Percentiles rank a stretch among this genome's conserved stretches.
Evolutionary conservation across 2,888 invertebrate species (phyloP).

Genomic region (Lasius fuliginosus): DNA sequence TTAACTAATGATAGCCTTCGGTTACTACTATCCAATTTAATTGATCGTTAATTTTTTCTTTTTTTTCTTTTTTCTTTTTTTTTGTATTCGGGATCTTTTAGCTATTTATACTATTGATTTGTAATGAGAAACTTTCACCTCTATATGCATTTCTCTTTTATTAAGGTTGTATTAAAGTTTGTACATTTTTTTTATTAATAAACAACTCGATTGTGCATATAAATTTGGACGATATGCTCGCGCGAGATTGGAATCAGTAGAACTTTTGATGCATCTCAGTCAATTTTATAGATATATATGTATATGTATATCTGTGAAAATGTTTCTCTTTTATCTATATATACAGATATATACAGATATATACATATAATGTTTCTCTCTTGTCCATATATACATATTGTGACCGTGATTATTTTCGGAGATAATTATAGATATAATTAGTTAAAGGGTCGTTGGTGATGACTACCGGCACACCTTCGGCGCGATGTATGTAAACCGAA

Average conservation of each 20-base stretch:
- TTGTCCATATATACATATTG: no score
- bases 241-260: constrained; percentile 51
- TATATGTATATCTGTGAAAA: no score
- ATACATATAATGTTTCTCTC: no score
- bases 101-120: neutral
- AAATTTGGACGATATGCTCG: constrained; percentile 52
- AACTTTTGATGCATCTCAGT: constrained; percentile 34
- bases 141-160: neutral
- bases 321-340: no score
- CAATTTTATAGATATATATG: neutral
- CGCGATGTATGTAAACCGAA: no score
- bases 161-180: no score
- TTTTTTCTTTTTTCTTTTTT: no score
- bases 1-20: neutral
- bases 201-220: constrained; percentile 60
- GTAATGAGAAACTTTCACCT: constrained; percentile 63
- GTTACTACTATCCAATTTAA: constrained; percentile 5
- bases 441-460: no score
- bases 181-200: constrained; percentile 27
- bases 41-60: neutral
- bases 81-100: neutral
- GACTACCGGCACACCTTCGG: no score
- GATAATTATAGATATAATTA: no score
- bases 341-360: no score
- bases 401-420: no score